Evolutionary conservation across 2,888 invertebrate species (phyloP).

Genomic region (Poecilobothrus nobilitatus): DNA sequence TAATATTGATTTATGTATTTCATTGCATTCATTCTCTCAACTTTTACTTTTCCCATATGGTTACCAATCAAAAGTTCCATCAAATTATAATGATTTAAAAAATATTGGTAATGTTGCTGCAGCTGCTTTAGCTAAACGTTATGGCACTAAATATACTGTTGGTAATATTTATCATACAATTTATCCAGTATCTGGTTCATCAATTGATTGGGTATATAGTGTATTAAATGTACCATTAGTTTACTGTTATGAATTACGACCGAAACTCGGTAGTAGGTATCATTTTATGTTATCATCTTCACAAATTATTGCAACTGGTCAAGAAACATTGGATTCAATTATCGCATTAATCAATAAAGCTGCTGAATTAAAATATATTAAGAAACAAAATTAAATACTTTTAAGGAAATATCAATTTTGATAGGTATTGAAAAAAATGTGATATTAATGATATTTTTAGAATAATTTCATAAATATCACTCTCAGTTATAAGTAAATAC

Average conservation of each 20-base stretch:
- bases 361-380: slow-evolving; percentile 40
- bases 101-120: slow-evolving; percentile 31
- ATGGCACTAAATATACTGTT: slow-evolving; percentile 42
- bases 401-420: no score
- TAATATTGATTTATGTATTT: slow-evolving; percentile 54
- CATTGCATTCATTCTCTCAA: slow-evolving; percentile 69
- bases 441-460: no score
- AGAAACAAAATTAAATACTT: no score
- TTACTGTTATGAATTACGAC: slow-evolving; percentile 54
- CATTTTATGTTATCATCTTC: slow-evolving; percentile 59
- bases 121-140: slow-evolving; percentile 34
- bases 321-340: slow-evolving; percentile 52
- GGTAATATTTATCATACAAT: slow-evolving; percentile 45
- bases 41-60: slow-evolving; percentile 59
- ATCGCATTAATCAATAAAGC: slow-evolving; percentile 47
- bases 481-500: no score
- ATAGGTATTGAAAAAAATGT: no score
- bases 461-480: no score
- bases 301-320: slow-evolving; percentile 56
- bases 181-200: slow-evolving; percentile 51
- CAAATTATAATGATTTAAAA: slow-evolving; percentile 48
- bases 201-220: slow-evolving; percentile 58
- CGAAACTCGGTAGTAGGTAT: slow-evolving; percentile 27
- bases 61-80: slow-evolving; percentile 46
- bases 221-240: slow-evolving; percentile 49